These are phyloP conservation scores for Eurytoma californica DNA, from an alignment of 2,888 invertebrate genomes.

Conservation along the genomic window DNA sequence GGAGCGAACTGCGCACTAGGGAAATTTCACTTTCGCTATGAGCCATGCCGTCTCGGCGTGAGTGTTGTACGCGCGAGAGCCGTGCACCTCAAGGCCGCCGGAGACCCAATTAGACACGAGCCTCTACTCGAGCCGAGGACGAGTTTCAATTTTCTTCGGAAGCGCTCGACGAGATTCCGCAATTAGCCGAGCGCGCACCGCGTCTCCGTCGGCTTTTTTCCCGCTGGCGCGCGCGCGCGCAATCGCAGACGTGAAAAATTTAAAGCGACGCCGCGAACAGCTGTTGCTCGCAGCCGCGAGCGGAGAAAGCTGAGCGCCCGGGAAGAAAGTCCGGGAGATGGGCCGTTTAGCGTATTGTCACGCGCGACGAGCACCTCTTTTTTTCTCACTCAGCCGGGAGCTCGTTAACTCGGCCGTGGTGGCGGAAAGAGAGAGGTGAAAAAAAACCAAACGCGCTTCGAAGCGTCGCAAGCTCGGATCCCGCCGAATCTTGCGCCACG, in stretches of 20 bases:
- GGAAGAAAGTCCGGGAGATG: constrained; percentile 10
- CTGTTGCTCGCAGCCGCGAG: constrained; percentile 14
- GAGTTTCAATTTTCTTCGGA: constrained; percentile 39
- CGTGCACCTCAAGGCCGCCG: constrained; percentile 37
- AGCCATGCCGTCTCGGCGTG: neutral
- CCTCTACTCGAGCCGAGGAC: constrained; percentile 27
- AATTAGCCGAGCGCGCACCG: neutral
- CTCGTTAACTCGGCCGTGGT: no score
- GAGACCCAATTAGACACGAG: constrained; percentile 41
- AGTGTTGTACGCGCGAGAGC: constrained; percentile 6
- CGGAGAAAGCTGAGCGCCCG: constrained; percentile 9
- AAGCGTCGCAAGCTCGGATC: neutral
- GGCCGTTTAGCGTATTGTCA: constrained; percentile 24
- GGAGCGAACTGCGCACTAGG: neutral
- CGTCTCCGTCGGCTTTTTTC: neutral
- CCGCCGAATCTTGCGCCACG: neutral
- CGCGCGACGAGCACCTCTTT: constrained; percentile 10
- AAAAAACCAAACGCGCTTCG: neutral
- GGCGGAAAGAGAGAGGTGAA: neutral
- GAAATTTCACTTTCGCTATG: constrained; percentile 46
- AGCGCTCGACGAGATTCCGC: neutral
- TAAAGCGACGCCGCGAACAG: neutral
- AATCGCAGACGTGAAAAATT: neutral
- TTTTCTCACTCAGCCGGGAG: neutral
- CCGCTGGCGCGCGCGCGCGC: neutral